Base-by-base conservation (phyloP, 2,888 invertebrate species). In the Eutolmus rufibarbis region DNA sequence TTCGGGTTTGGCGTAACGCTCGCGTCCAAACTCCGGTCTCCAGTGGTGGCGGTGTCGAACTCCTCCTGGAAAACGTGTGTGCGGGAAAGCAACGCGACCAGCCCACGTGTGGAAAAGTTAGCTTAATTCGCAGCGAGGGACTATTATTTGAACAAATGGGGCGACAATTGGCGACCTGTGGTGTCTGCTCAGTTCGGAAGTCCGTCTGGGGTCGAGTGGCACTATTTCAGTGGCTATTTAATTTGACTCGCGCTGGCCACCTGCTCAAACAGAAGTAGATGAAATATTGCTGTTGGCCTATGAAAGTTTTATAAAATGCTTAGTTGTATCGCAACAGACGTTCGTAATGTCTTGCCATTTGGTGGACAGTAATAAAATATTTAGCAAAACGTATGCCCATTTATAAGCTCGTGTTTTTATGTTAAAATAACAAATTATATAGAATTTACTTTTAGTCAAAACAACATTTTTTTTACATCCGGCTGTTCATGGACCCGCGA, bases 161-260 rank as follows among this genome's bases (percentile, higher is more conserved):
- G 43, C 46, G 23, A 23, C 43, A 85, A 85, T 74, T 85, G 85
- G 66, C 56, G 85, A 46, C 85, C 31, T 85, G 74, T 8, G 85
- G 66, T 66, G 66, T 66, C 66, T 66, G 66, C 66, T 51, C 66
- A 66, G 66, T 28, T 66, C 23, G 66, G 66, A 66, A 66, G 66
- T 66, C 28, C 12, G 66, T 12, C 66, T 23, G 66, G 12, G 28
- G 66, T 12, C 66, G 66, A 4, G 23, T 2, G 23, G 28, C 66
- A 23, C 9, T 14, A 28, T 28, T 66, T 28, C 66, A 66, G 66
- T 66, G 12, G 66, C 66, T 57, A 14, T 66, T 66, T 66, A 23
- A 23, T 66, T 66, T 66, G 66, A 66, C 66, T 66, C 66, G 66
- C 66, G 66, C 66, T 66, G 28, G 28, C 66, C 66, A 66, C 66